Evolutionary conservation across 2,797 vertebrate species (phyloP).

Genomic region (Staurois parvus): DNA sequence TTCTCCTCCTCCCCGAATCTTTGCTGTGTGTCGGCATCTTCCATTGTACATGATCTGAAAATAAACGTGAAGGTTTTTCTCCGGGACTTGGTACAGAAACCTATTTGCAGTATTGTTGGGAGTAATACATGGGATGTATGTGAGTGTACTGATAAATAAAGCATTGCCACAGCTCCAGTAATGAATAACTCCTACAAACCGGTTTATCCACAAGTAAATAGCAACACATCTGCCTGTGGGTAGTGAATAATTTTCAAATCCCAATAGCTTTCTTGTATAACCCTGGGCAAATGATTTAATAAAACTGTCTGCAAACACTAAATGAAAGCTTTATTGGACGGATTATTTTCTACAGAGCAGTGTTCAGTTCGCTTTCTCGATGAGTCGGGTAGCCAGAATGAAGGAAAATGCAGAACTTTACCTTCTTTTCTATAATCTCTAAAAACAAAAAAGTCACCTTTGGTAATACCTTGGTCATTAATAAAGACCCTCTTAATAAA

Average conservation of each 20-base stretch:
- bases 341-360: neutral
- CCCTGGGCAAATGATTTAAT: neutral
- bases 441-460: no score
- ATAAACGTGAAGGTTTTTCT: no score
- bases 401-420: neutral
- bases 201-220: neutral
- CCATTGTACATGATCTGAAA: no score
- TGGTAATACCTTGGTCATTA: no score
- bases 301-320: conserved; percentile 7
- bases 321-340: neutral
- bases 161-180: neutral
- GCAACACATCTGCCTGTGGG: neutral
- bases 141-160: neutral
- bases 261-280: conserved; percentile 3
- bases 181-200: neutral
- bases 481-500: no score
- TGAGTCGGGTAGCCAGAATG: neutral
- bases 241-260: conserved; percentile 1
- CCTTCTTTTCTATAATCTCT: no score
- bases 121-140: neutral
- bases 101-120: no score
- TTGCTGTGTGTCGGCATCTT: no score
- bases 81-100: no score
- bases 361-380: neutral
- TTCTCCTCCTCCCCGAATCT: no score